Evolutionary conservation across 2,888 invertebrate species (phyloP).

Genomic region (Amitus sp.): DNA sequence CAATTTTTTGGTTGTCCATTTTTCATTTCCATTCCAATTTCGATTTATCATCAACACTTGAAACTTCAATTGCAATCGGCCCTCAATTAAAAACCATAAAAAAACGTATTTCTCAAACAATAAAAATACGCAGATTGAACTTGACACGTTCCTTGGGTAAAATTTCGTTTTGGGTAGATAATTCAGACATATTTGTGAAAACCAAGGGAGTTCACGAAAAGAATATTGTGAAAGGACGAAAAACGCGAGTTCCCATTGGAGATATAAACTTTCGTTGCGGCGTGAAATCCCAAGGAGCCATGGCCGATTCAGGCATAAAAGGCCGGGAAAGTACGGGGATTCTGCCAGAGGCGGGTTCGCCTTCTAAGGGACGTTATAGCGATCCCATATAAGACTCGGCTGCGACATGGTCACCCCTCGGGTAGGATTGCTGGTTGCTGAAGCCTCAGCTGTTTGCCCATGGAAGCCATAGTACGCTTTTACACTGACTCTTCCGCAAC

Average conservation of each 20-base stretch:
- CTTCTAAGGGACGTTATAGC: slow-evolving; percentile 34
- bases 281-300: slow-evolving; percentile 25
- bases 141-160: no score
- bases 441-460: slow-evolving; percentile 49
- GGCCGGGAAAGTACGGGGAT: slow-evolving; percentile 6
- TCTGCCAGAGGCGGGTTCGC: slow-evolving; percentile 8
- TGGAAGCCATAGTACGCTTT: slow-evolving; percentile 44
- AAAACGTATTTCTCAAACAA: no score
- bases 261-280: slow-evolving; percentile 34
- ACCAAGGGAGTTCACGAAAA: no score
- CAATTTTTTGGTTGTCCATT: no score
- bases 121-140: no score
- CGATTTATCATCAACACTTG: no score
- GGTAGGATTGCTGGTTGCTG: slow-evolving; percentile 33
- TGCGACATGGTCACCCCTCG: slow-evolving; percentile 25
- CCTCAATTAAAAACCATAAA: no score
- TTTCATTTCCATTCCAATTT: no score
- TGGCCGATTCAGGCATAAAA: slow-evolving; percentile 28
- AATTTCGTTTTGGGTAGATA: no score
- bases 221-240: no score
- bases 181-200: no score
- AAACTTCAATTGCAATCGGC: no score
- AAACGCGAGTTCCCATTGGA: slow-evolving; percentile 25
- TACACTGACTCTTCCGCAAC: slow-evolving; percentile 25
- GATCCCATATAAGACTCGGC: slow-evolving; percentile 31